Base-by-base conservation (phyloP, 2,888 invertebrate species). In the Standfussiana lucernea region DNA sequence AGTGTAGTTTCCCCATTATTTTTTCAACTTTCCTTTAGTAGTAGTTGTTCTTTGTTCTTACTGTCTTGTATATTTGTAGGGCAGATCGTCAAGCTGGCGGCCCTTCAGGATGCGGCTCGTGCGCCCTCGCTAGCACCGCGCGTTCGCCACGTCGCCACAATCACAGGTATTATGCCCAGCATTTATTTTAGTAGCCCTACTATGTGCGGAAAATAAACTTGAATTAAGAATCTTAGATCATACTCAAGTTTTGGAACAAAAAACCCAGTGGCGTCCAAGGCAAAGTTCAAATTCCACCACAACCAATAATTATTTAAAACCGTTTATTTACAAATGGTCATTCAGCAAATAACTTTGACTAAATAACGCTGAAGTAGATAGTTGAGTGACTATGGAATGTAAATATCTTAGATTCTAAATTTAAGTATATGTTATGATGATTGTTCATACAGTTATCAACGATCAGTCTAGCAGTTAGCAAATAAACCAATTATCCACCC, bases 71-170 rank as follows among this genome's bases (percentile, higher is more conserved):
- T 84, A 74, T 91, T 91, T 90, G 70, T 89, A 96, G 96, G 94
- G 92, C 93, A 95, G 92, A 91, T 95, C 97, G 97, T 98, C 97
- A 97, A 98, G 97, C 98, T 98, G 98, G 98, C 98, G 97, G 97
- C 98, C 98, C 97, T 97, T 96, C 97, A 97, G 97, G 97, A 98
- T 97, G 97, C 94, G 97, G 97, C 97, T 97, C 97, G 97, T 97
- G 97, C 97, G 97, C 97, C 97, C 97, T 97, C 98, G 97, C 96
- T 95, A 97, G 93, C 94, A 95, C 92, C 95, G 96, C 95, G 97
- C 95, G 95, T 96, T 90, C 97, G 97, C 89, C 97, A 97, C 97
- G 97, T 97, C 92, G 97, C 97, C 93, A 98, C 98, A 90, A 96
- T 98, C 90, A 98, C 98, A 94, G 98, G 98, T 98, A 85, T n/a